phyloP scores from a whole-genome alignment of 2,888 invertebrate species.

The Synanthedon tipuliformis region DNA sequence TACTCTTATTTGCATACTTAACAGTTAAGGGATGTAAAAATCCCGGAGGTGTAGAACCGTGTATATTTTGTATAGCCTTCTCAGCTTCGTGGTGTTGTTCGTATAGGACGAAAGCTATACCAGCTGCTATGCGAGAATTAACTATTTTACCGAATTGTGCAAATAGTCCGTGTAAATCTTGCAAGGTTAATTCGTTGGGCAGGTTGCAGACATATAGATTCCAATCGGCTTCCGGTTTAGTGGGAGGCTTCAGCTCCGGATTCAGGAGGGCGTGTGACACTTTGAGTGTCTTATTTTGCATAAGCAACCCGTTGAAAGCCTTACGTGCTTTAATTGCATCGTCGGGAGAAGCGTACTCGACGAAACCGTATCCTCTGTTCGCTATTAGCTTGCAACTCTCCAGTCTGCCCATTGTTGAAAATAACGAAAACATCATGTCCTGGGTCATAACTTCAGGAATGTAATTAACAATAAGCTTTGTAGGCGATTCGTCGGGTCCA shows the following conservation, averaged over 20 bases:
- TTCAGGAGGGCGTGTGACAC: conserved; percentile 65
- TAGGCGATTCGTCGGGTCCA: conserved; percentile 68
- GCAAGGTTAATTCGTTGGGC: conserved; percentile 69
- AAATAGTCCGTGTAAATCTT: conserved; percentile 67
- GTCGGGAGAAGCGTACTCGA: conserved; percentile 64
- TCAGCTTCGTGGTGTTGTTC: conserved; percentile 66
- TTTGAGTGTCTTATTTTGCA: conserved; percentile 69
- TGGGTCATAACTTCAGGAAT: conserved; percentile 71
- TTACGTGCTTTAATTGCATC: conserved; percentile 66
- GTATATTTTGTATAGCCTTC: conserved; percentile 61
- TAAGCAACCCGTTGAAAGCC: conserved; percentile 64
- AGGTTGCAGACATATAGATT: conserved; percentile 70
- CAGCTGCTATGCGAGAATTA: conserved; percentile 67
- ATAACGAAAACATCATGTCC: conserved; percentile 70
- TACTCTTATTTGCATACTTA: conserved; percentile 71
- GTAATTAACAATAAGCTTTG: conserved; percentile 71
- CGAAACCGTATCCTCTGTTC: conserved; percentile 69
- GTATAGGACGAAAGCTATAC: conserved; percentile 66
- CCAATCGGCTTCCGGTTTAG: conserved; percentile 69
- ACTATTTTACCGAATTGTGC: conserved; percentile 70
- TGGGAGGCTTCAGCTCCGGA: conserved; percentile 62
- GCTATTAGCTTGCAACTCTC: conserved; percentile 71
- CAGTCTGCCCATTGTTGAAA: conserved; percentile 69
- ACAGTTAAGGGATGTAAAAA: conserved; percentile 68
- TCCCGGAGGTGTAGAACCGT: conserved; percentile 62